Evolutionary conservation across 2,888 invertebrate species (phyloP), one percentile per base, ranked within the genome.

Genomic region (Deroplatys truncata): DNA sequence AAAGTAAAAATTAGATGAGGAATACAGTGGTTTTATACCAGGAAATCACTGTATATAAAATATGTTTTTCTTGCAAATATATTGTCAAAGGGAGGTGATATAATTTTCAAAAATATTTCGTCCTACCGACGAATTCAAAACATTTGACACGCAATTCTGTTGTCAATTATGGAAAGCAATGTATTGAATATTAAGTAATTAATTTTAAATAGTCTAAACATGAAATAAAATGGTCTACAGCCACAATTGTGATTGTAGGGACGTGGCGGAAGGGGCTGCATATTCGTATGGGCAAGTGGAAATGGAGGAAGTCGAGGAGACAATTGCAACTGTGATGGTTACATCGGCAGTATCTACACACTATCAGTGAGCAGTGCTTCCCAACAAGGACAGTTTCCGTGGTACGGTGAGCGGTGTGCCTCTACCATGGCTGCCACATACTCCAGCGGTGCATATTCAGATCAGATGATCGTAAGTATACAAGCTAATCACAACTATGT

Each of bases 281-380:
- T 98, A 91, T 98, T 97, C 93, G 97, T 98, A 0, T 98, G 98
- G 98, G 98, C 98, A 0, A 97, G 97, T 49, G 98, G 98, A 4
- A 98, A 98, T 92, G 98, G 98, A 0, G 98, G 98, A 8, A 95
- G 95, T 16, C 95, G 95, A 90, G 95, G 95, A 13, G 98, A 98
- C 93, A 97, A 98, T 93, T 98, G 99, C 93, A 97, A 98, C 92
- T 98, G 98, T 93, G 99, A 99, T 93, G 99, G 99, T 92, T 98
- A 97, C 93, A 95, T 96, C 85, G 94, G 97, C 43, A 97, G 97
- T 92, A 96, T 98, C 91, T 98, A 97, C 93, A 98, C 98, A 0
- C 95, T 99, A 91, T 97, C 98, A 1, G 96, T 99, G 87, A 97
- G 97, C 88, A 98, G 98, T 92, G 98, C 97, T 8, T 97, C 98